These are phyloP conservation scores for Chydorus sphaericus DNA, from an alignment of 2,888 invertebrate genomes.

Conservation along the genomic window DNA sequence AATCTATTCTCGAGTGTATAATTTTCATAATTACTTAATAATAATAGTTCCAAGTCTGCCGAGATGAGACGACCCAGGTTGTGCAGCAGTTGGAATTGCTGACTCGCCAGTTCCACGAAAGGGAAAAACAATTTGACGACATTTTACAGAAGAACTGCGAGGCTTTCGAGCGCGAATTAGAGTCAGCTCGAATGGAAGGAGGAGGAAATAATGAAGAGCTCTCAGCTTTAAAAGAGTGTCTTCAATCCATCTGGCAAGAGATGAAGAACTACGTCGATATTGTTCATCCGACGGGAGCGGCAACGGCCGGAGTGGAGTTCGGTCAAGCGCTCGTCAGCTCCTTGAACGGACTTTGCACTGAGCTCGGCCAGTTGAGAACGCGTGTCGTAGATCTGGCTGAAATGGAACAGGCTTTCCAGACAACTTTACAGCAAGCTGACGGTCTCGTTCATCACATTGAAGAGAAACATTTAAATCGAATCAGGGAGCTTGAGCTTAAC, in stretches of 20 bases:
- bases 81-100: conserved; percentile 5
- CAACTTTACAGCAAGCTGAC: conserved; percentile 10
- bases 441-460: conserved; percentile 6
- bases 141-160: background rate
- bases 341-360: background rate
- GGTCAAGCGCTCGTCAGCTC: background rate
- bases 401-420: conserved; percentile 11
- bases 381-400: background rate
- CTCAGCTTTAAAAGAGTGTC: conserved; percentile 5
- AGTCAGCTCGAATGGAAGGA: background rate
- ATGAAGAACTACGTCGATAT: conserved; percentile 2
- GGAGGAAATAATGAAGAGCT: background rate
- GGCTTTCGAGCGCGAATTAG: background rate
- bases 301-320: conserved; percentile 7
- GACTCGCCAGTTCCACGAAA: background rate
- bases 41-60: conserved; percentile 3
- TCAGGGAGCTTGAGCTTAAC: conserved; percentile 41
- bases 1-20: too few species aligned
- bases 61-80: background rate
- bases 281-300: background rate
- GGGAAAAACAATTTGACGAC: background rate
- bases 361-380: background rate
- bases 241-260: conserved; percentile 10
- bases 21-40: too few species aligned
- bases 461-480: conserved; percentile 28